Evolutionary conservation across 2,113 vertebrate genomes (phyloP).

Genomic region (Equus quagga): DNA sequence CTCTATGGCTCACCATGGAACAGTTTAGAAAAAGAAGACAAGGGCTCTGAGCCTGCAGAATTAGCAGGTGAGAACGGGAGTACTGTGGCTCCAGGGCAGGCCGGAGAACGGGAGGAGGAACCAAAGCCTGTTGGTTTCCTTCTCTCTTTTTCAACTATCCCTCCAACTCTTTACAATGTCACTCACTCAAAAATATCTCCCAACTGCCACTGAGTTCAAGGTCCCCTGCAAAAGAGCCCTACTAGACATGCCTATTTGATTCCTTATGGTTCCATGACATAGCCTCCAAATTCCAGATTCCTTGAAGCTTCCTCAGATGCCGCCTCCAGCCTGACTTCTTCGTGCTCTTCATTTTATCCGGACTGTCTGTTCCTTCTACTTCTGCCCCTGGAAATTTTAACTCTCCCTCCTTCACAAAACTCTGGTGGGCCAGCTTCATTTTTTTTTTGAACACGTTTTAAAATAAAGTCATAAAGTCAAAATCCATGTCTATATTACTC

Average conservation of each 20-base stretch:
- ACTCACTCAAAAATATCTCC: neutral
- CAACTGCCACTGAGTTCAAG: neutral
- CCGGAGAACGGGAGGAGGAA: neutral
- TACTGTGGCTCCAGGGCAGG: neutral
- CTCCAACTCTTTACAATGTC: neutral
- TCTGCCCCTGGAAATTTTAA: neutral
- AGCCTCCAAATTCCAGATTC: neutral
- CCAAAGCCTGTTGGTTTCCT: neutral
- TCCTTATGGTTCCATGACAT: neutral
- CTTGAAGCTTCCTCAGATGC: neutral
- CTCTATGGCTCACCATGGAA: neutral
- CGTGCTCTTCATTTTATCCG: neutral
- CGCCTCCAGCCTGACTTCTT: neutral
- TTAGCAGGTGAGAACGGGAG: neutral
- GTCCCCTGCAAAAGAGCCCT: neutral
- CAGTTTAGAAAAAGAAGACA: neutral
- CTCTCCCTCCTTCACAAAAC: neutral
- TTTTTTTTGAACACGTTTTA: neutral
- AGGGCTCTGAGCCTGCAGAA: neutral
- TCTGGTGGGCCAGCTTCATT: neutral
- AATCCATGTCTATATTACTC: neutral
- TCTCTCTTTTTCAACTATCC: neutral
- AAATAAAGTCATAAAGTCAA: neutral
- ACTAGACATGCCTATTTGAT: rapidly evolving
- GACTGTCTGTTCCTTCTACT: neutral